Base-by-base conservation (phyloP, 1,140 invertebrate genomes). In the Drosophila willistoni region DNA sequence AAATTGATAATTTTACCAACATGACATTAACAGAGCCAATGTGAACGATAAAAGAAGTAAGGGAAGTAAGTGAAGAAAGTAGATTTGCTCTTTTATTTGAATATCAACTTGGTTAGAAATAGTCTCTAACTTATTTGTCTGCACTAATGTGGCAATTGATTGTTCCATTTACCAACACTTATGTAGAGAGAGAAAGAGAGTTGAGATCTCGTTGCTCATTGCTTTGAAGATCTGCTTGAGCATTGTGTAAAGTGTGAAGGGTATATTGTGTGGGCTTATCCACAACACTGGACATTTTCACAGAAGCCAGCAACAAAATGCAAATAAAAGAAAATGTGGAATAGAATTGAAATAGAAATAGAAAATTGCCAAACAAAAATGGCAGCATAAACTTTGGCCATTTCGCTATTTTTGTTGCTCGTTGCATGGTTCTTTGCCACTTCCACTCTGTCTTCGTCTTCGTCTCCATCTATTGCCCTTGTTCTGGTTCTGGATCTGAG, bases 291-390 rank as follows among this genome's bases (percentile, higher is more conserved):
- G 12, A 39, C 36, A 13, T 36, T 36, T 36, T 36, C 9, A 9
- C 34, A 47, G 7, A 17, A 9, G 44, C 14, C 44, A 56, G 22
- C 56, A 14, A 70, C 54, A 57, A 69, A 79, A 86, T 87, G 81
- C 77, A 84, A 82, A 86, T 87, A 83, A 82, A 85, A 75, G 66
- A 75, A 22, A 51, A 51, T 51, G 44, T 72, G 79, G 68, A 71
- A 68, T 68, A 68, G 74, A 77, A 77, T 81, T 79, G 59, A 87
- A 87, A 77, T 82, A 82, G 68, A 71, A 80, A 79, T 70, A 80
- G 81, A 75, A 81, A 82, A 83, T 83, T 79, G 80, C 68, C 68
- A 76, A 83, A 83, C 81, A 83, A 83, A 77, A 82, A 86, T 86
- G 82, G 83, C 79, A 87, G 82, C 82, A 85, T 86, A 77, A 81